A percentile compares a stretch with the other conserved stretches of the same genome.
Evolutionary conservation across 2,888 invertebrate species (phyloP).

Genomic region (Caenorhabditis wallacei): DNA sequence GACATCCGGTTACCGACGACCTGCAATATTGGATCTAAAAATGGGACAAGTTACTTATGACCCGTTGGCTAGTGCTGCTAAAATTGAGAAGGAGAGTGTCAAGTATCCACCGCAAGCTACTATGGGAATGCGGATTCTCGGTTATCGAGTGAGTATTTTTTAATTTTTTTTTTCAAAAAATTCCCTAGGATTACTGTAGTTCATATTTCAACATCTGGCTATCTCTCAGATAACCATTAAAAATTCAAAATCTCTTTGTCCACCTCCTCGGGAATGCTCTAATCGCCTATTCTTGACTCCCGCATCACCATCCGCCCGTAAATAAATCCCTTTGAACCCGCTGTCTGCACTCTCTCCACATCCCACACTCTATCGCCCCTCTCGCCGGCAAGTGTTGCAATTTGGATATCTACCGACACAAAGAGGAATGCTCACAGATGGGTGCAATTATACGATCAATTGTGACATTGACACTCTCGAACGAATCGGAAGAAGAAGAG

Average conservation of each 20-base stretch:
- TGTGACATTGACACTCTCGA: slow-evolving; percentile 63
- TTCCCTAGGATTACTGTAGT: not conserved
- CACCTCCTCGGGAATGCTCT: slow-evolving; percentile 34
- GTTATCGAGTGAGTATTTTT: slow-evolving; percentile 76
- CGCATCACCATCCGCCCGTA: slow-evolving; percentile 14
- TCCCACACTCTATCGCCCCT: slow-evolving; percentile 7
- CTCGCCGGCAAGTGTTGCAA: slow-evolving; percentile 53
- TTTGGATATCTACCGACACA: slow-evolving; percentile 14
- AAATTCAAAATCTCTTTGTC: slow-evolving; percentile 61
- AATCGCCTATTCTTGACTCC: slow-evolving; percentile 60
- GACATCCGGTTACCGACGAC: slow-evolving; percentile 66
- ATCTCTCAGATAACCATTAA: slow-evolving; percentile 14
- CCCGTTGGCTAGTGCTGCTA: slow-evolving; percentile 77
- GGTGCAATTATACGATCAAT: slow-evolving; percentile 56
- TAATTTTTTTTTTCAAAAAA: slow-evolving; percentile 1
- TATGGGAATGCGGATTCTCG: slow-evolving; percentile 80
- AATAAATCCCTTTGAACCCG: slow-evolving; percentile 21
- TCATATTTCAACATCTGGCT: not conserved
- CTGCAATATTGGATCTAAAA: slow-evolving; percentile 75
- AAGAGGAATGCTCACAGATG: slow-evolving; percentile 62
- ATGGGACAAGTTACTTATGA: slow-evolving; percentile 81
- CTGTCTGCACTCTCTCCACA: slow-evolving; percentile 20
- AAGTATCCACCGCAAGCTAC: slow-evolving; percentile 78
- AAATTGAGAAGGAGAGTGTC: slow-evolving; percentile 72
- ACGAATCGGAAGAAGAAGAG: slow-evolving; percentile 13